Evolutionary conservation across 23 tunicate species (phyloP), one percentile per base, ranked within the genome.

Genomic region (Trididemnum miniatum): DNA sequence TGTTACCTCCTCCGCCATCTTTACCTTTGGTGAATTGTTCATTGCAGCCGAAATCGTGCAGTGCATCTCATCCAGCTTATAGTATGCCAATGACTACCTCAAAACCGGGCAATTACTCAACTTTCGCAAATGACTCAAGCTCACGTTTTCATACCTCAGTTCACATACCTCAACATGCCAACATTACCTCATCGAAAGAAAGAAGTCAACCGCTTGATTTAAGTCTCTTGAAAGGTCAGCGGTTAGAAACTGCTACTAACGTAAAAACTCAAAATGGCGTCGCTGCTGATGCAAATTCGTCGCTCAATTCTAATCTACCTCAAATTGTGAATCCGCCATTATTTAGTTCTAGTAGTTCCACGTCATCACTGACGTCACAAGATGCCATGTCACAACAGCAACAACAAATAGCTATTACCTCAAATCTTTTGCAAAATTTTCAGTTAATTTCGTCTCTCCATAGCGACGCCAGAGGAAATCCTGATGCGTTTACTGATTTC

Each of bases 161-260:
- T 67, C 7, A 37, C n/a, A 67, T 33, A 31, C 75, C 38, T 33
- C 75, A 32, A 30, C 7, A 12, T 22, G 38, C 38, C 38, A 31
- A 32, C n/a, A 12, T 31, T 67, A 67, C 75, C 79, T 73, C 79
- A 40, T 9, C 25, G 2, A 9, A 3, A 31, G 79, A 73, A 1
- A 26, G 57, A 38, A 73, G 29, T 24, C 79, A 73, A 73, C 79
- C 79, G 27, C 79, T 73, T n/a, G 79, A 73, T 39, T 27, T 73
- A 23, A 73, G 79, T 27, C 20, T 27, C 26, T 15, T 59, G 2
- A 73, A 37, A 39, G 59, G 79, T 73, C 79, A 73, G 31, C 57
- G 67, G n/a, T 62, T 24, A 24, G 67, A 62, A 22, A n/a, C 26
- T 62, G 26, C 67, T 62, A n/a, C 26, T 12, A 62, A 9, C 9